Evolutionary conservation across 2,113 vertebrate genomes (phyloP), one percentile per base, ranked within the genome.

Genomic region (Phrynosoma blainvillii): DNA sequence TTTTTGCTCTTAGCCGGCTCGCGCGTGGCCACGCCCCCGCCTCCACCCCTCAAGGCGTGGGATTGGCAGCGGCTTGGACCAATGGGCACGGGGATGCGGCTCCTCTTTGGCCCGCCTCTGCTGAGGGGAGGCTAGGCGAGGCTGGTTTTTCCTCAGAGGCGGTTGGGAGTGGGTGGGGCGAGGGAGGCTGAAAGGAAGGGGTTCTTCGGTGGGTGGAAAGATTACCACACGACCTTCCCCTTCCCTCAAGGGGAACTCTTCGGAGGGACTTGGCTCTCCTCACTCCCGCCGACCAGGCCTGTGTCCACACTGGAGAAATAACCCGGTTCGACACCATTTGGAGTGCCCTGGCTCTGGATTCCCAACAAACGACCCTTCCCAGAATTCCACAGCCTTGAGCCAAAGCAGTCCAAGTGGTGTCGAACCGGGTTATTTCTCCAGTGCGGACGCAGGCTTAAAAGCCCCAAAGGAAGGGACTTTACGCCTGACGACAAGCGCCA

Each of bases 21-120:
- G 21, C 14, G 18, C n/a, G 32, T 36, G 8, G 42, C 32, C 84
- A 62, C 32, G 84, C 84, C 88, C 52, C 14, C 84, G 23, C 25
- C 77, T 56, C 84, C 25, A 10, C 65, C 40, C 23, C 36, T 70
- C 4, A 47, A 47, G 42, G 42, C 42, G 42, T 47, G 6, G 4
- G 87, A 87, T 65, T 62, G 85, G 90, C 87, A 78, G 85, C 78
- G 3, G 18, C 52, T 32, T 25, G 25, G 52, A 59, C 92, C 83
- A 89, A 93, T 91, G 68, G 75, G 16, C 3, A 59, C 1, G 47
- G 59, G 71, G 25, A 36, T 42, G 59, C 79, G 52, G 59, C 79
- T 77, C 88, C 88, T 6, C 84, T 66, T 71, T 80, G 0, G 3
- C 40, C 12, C 73, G 3, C 13, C 32, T 54, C 20, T 52, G 83